phyloP scores from a whole-genome alignment of 2,888 invertebrate genomes.

The Sinelater perroti region DNA sequence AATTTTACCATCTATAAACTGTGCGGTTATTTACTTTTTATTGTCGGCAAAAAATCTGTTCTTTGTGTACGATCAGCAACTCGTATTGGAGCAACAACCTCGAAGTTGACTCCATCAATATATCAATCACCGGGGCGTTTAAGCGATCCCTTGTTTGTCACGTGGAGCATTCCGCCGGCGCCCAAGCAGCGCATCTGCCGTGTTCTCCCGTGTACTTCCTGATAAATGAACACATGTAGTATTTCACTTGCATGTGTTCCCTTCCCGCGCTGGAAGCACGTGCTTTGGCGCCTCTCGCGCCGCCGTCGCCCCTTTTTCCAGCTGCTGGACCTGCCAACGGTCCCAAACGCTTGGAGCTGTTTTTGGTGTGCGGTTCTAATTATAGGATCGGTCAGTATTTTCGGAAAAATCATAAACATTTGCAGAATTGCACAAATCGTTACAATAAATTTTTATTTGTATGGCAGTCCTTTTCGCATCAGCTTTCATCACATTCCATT shows the following conservation, averaged over 20 bases:
- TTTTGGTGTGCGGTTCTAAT: too few relatives aligned
- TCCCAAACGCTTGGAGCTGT: slow-evolving; percentile 18
- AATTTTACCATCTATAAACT: too few relatives aligned
- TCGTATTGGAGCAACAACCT: not conserved
- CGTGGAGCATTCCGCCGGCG: slow-evolving; percentile 20
- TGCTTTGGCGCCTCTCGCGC: slow-evolving; percentile 40
- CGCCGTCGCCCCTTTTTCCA: slow-evolving; percentile 36
- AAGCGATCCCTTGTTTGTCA: slow-evolving; percentile 22
- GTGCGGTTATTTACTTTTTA: too few relatives aligned
- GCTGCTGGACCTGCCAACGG: slow-evolving; percentile 21
- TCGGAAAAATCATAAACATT: too few relatives aligned
- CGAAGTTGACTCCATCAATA: not conserved
- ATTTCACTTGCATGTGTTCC: slow-evolving; percentile 41
- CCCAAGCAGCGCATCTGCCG: slow-evolving; percentile 34
- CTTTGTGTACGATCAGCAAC: too few relatives aligned
- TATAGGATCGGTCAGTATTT: too few relatives aligned
- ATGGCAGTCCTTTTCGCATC: too few relatives aligned
- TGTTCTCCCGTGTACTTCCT: slow-evolving; percentile 37
- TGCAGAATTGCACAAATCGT: too few relatives aligned
- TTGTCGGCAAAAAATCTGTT: too few relatives aligned
- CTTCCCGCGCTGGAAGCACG: slow-evolving; percentile 41
- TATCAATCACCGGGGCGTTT: slow-evolving; percentile 23
- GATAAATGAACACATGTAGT: slow-evolving; percentile 41
- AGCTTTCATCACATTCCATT: too few relatives aligned
- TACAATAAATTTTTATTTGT: too few relatives aligned